A percentile compares a stretch with the other conserved stretches of the same genome.
Evolutionary conservation across 2,888 invertebrate species (phyloP).

Genomic region (Drosophila nr. perissopoda): DNA sequence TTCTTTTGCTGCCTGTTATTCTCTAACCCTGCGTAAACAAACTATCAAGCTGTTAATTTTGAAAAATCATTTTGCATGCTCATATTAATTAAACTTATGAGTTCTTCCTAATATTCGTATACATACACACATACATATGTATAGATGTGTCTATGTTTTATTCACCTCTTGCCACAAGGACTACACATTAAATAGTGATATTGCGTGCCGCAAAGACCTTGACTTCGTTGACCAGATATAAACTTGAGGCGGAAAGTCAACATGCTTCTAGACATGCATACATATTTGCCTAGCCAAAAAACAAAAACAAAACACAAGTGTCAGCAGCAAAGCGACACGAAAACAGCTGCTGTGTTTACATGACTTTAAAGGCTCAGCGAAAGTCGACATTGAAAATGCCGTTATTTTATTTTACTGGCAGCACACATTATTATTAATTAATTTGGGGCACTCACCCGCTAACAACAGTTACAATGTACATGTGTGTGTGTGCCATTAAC

Average conservation of each 20-base stretch:
- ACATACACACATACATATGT: not conserved
- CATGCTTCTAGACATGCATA: constrained; percentile 20
- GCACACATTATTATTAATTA: constrained; percentile 76
- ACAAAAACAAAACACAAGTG: constrained; percentile 24
- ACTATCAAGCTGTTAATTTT: constrained; percentile 44
- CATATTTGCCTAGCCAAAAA: constrained; percentile 46
- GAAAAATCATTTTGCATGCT: constrained; percentile 42
- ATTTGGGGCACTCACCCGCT: constrained; percentile 59
- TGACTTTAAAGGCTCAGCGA: constrained; percentile 37
- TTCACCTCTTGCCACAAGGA: constrained; percentile 51
- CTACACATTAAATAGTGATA: constrained; percentile 57
- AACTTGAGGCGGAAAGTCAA: constrained; percentile 62
- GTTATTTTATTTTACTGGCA: constrained; percentile 4
- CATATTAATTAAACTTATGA: constrained; percentile 35
- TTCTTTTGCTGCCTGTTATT: not conserved
- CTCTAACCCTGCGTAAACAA: constrained; percentile 68
- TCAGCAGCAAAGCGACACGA: constrained; percentile 14
- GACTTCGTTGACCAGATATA: constrained; percentile 62
- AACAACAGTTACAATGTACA: constrained; percentile 8
- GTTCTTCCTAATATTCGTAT: constrained; percentile 12
- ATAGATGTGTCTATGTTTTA: constrained; percentile 15
- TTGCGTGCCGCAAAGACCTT: constrained; percentile 73
- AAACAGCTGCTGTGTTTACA: constrained; percentile 67
- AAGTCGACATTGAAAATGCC: constrained; percentile 10
- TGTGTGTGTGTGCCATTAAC: constrained; percentile 21